These are phyloP conservation scores for Drosophila melanocephala DNA, from an alignment of 2,888 invertebrate species.

Conservation along the genomic window DNA sequence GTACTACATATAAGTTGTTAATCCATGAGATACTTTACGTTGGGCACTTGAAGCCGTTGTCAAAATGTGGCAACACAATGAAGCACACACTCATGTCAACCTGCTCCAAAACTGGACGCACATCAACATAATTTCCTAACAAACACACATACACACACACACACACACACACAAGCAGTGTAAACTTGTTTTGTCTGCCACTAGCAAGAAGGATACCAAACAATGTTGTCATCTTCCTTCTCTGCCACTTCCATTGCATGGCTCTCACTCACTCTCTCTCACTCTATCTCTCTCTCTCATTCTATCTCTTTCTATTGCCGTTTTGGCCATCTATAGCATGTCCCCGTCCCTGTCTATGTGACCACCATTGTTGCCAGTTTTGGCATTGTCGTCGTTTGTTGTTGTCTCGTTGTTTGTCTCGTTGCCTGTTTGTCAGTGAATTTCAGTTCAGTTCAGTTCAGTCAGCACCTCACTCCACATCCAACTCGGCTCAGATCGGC, in stretches of 20 bases:
- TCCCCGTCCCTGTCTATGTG: conserved; percentile 49
- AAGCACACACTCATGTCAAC: conserved; percentile 52
- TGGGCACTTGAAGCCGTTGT: conserved; percentile 53
- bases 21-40: conserved; percentile 65
- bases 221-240: conserved; percentile 66
- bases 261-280: conserved; percentile 6
- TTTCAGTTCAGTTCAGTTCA: conserved; percentile 51
- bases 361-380: conserved; percentile 67
- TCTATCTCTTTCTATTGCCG: conserved; percentile 43
- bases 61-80: conserved; percentile 62
- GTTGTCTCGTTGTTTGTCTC: conserved; percentile 51
- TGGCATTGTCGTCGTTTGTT: conserved; percentile 56
- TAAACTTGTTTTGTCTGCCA: conserved; percentile 64
- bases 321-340: conserved; percentile 42
- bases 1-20: conserved; percentile 46
- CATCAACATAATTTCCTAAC: conserved; percentile 53
- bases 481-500: conserved; percentile 17
- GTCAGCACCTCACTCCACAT: conserved; percentile 45
- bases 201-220: conserved; percentile 71
- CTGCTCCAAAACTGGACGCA: conserved; percentile 45
- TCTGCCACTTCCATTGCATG: conserved; percentile 25
- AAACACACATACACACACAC: conserved; percentile 27
- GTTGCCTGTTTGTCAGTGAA: conserved; percentile 68
- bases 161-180: conserved; percentile 11
- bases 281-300: conserved; percentile 3